These are phyloP conservation scores for Drosophila ohnishii DNA, from an alignment of 1,140 invertebrate species.

Conservation along the genomic window DNA sequence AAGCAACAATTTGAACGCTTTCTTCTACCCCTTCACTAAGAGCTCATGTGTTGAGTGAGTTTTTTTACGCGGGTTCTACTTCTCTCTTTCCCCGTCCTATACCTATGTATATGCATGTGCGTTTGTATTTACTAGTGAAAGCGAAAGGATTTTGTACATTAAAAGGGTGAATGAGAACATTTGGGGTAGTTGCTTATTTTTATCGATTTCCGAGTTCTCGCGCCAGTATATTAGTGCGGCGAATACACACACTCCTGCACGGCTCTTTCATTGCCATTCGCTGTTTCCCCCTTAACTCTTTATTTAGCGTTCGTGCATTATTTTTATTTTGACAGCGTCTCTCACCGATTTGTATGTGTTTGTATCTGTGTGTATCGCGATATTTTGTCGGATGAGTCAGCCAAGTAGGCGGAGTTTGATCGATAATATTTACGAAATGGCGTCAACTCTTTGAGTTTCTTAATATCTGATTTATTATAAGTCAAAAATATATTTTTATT, in stretches of 20 bases:
- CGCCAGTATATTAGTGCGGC: conserved; percentile 47
- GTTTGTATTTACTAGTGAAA: conserved; percentile 45
- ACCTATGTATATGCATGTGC: conserved; percentile 12
- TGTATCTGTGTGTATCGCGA: conserved; percentile 20
- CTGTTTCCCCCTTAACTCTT: conserved; percentile 73
- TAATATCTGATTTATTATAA: not conserved
- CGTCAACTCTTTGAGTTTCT: conserved; percentile 60
- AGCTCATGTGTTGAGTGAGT: conserved; percentile 16
- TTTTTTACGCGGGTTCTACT: not conserved
- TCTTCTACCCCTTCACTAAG: conserved; percentile 60
- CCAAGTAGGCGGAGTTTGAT: conserved; percentile 76
- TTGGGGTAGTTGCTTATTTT: conserved; percentile 39
- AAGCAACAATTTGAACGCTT: conserved; percentile 47
- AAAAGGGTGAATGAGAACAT: conserved; percentile 60
- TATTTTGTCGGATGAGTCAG: conserved; percentile 17
- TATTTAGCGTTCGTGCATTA: conserved; percentile 64
- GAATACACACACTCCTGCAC: conserved; percentile 43
- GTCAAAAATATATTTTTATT: not conserved
- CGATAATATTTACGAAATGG: conserved; percentile 72
- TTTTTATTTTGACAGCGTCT: conserved; percentile 71
- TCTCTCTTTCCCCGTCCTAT: conserved; percentile 30
- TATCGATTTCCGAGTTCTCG: conserved; percentile 54
- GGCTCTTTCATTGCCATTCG: conserved; percentile 66
- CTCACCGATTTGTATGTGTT: conserved; percentile 33
- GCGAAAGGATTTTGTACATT: conserved; percentile 68